Evolutionary conservation across 2,888 invertebrate species (phyloP), one percentile per base, ranked within the genome.

Genomic region (Ashinkailepas kermadecensis): DNA sequence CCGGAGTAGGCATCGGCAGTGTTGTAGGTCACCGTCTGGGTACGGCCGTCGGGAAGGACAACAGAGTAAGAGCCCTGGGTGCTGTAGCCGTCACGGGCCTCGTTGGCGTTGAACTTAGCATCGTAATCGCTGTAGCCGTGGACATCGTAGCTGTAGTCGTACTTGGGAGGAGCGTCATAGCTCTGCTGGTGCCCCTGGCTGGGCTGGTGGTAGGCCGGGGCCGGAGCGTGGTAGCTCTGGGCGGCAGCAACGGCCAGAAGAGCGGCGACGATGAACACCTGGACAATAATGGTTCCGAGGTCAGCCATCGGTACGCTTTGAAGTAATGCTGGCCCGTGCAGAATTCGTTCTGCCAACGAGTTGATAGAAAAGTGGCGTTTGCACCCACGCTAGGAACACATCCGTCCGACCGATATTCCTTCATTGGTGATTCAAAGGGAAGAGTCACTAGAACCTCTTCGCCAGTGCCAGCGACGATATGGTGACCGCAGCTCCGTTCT

Each of bases 11-110:
- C 80, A 81, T 82, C 83, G 56, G 81, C 79, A 21, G 23, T 23
- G 81, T 39, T 39, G 39, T 83, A 83, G 21, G 25, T 81, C 57
- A 83, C 83, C 78, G 62, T 82, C 81, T 83, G 83, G 25, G 81
- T 83, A 64, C 83, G 83, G 58, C 83, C 83, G 81, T 83, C 83
- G 54, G 83, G 83, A 21, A 83, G 83, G 81, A 82, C 82, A 15
- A 83, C 83, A 25, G 81, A 79, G 83, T 83, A 83, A 62, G 81
- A 81, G 67, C 83, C 83, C 80, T 83, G 81, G 23, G 82, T 82
- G 80, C 81, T 83, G 57, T 65, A 62, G 81, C 82, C 82, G 56
- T 81, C 83, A n/a, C 82, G 81, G 56, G 81, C 81, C 70, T 25
- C 62, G 65, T 83, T 80, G 0, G 81, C 57, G 80, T 81, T 81